Base-by-base conservation (phyloP, 2,888 invertebrate genomes). In the Amphipyra tragopoginis region DNA sequence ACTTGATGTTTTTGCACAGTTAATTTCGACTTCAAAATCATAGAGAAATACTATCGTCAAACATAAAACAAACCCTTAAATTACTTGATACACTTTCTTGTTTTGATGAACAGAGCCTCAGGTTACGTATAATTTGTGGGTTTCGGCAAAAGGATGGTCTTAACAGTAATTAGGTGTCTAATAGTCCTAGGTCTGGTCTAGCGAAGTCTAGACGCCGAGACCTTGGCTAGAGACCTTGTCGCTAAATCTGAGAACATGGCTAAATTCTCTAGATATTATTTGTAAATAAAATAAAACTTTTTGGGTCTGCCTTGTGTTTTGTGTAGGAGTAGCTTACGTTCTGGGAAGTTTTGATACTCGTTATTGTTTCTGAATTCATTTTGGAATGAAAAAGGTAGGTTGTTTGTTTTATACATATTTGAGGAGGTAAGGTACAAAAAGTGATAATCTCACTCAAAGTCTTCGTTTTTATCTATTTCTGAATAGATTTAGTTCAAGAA, bases 201-300 rank as follows among this genome's bases (percentile, higher is more conserved):
- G 53, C 42, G 21, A 49, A 75, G 86, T 87, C 87, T 88, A 87
- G 88, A 87, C 86, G 48, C 29, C 40, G n/a, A 54, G 82, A 54
- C 82, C 83, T 86, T 86, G 83, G 44, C 49, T 42, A 40, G 62
- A 14, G 71, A 50, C 83, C 85, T 82, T 83, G 86, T 70, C 73
- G 63, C 76, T 72, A 70, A 57, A 51, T 69, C 54, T 63, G 51
- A 49, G 64, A 73, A 75, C 66, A 70, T 51, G 56, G 59, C 61
- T 38, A 54, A 67, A 52, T 76, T 66, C 63, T 56, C 57, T 14
- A 61, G 58, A 63, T 70, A 62, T 71, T 73, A 56, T 59, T 57
- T 61, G 52, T 72, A 67, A 65, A 65, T 65, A 50, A 58, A 75
- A 63, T 68, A 55, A 68, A 57, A 52, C 36, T 61, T 68, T 47